Base-by-base conservation (phyloP, 2,888 invertebrate species). In the Aleiodes alternator region DNA sequence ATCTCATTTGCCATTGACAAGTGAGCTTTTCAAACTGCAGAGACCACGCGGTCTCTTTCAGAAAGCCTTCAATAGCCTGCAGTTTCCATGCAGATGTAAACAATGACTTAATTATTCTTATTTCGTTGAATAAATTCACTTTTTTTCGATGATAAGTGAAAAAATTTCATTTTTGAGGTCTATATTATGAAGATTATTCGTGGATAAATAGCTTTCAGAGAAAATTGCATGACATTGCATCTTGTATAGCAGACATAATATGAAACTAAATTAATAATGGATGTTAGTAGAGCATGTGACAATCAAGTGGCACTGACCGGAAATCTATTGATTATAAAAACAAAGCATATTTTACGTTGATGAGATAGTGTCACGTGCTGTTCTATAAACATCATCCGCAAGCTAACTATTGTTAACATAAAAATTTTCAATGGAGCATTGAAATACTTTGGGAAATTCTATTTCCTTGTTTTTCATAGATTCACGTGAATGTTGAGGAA, bases 231-330 rank as follows among this genome's bases (percentile, higher is more conserved):
- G 43, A 16, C 11, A 59, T 53, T 43, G 55, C 64, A 48, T 76
- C 69, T 64, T 51, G 73, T 64, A 70, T 74, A 79, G 66, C 51
- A 23, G 5, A 16, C 16, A 38, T 16, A 53, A 78, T 69, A 55
- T 53, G 11, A 43, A 79, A 69, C 76, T 70, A 75, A 76, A 79
- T 76, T 80, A 73, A 80, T 69, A 57, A 69, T 75, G 64, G 57
- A 75, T 53, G 75, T 79, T 77, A 78, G 77, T 78, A 78, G 79
- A 79, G 78, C 77, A 79, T 75, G 76, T 79, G 50, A 69, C 75
- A 77, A 78, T 78, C 76, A 78, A 79, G 79, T 78, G 79, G 78
- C 77, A 77, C 77, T 80, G 77, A 78, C 78, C 78, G 79, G 77
- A 78, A 78, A 76, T 71, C 69, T 75, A 79, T 80, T 78, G 78